A percentile compares a stretch with the other conserved stretches of the same genome.
Conservation (phyloP, 2,113 vertebrate species). For the Syngnathus floridae region DNA sequence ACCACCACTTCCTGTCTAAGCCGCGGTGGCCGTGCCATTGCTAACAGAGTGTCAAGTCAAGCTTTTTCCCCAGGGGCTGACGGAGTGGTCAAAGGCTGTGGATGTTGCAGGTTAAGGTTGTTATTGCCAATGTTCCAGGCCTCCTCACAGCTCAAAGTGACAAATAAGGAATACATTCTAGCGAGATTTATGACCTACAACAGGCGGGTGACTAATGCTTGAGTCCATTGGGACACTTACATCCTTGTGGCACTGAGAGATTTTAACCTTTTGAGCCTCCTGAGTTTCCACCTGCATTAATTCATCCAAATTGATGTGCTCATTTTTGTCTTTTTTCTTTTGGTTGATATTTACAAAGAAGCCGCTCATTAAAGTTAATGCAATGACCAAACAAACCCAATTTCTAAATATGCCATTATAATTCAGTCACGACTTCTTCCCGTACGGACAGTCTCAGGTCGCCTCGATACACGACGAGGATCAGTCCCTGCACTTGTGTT, state of each 20-base stretch:
- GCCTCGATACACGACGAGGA: constrained; percentile 40
- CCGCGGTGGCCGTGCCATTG: constrained; percentile 23
- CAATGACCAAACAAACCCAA: constrained; percentile 11
- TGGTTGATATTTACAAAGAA: neutral
- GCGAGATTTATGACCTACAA: constrained; percentile 48
- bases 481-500: constrained; percentile 49
- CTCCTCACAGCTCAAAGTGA: constrained; percentile 40
- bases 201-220: constrained; percentile 46
- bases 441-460: constrained; percentile 46
- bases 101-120: constrained; percentile 48
- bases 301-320: neutral
- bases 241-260: constrained; percentile 30
- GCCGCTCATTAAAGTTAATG: neutral
- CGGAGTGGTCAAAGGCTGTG: constrained; percentile 58
- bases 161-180: constrained; percentile 54
- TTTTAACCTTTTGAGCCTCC: constrained; percentile 26
- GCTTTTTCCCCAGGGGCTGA: constrained; percentile 50
- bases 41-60: constrained; percentile 64
- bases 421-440: constrained; percentile 37
- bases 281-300: neutral
- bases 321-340: neutral
- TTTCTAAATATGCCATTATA: constrained; percentile 37
- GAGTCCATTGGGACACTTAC: constrained; percentile 36
- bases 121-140: constrained; percentile 48
- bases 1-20: constrained; percentile 42